Base-by-base conservation (phyloP, 37 sponge, comb jelly and placozoan genomes). In the Petrosia ficiformis region DNA sequence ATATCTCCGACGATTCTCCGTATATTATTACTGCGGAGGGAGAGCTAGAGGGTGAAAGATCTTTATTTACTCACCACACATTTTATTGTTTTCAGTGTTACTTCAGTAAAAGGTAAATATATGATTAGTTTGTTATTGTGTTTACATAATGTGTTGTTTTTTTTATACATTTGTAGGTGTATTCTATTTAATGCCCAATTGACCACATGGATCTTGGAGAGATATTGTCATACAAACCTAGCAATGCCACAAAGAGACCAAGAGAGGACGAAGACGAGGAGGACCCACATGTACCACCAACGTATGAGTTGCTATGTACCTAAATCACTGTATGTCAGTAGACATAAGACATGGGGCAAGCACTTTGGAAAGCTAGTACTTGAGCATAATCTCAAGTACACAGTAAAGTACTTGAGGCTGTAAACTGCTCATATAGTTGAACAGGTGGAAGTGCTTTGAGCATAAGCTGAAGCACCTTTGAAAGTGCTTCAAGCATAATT, bases 121-220 rank as follows among this genome's bases (percentile, higher is more conserved):
- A n/a, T n/a, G n/a, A n/a, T n/a, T n/a, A n/a, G n/a, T n/a, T n/a
- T n/a, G n/a, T 48, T 48, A 19, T 48, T 48, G 14, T 19, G 14
- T 48, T 14, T 48, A 6, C 28, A 61, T 61, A 61, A 26, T 8
- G 63, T 61, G 63, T 48, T 19, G 54, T 19, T 16, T 48, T 16
- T 48, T 19, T 48, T 19, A 48, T 16, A 48, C 10, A 48, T 10
- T 48, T 48, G 10, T 48, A 16, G 54, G 54, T 16, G 16, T 48
- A 48, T 4, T 56, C 32, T 41, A 16, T 29, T 14, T 11, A 30
- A 39, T n/a, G 36, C 21, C 22, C 70, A n/a, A n/a, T n/a, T n/a
- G n/a, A n/a, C 14, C 32, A 4, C 28, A 90, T 90, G 90, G 68
- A 90, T 61, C 59, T 90, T n/a, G 63, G 68, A 37, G 90, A 90